These are phyloP conservation scores for Botia almorhae DNA, from an alignment of 2,797 vertebrate genomes.

Conservation along the genomic window DNA sequence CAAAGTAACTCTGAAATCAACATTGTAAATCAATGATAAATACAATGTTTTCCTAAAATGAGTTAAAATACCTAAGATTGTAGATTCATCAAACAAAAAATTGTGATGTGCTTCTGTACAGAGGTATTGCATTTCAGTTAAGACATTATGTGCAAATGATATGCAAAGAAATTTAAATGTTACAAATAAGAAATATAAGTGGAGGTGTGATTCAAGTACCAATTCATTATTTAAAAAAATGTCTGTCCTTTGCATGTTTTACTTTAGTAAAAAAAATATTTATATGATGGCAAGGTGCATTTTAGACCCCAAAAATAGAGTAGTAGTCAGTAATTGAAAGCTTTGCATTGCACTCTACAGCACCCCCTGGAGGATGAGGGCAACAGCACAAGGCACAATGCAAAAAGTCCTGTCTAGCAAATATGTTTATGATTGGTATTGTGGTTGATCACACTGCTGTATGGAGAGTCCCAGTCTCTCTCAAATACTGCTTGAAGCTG, in stretches of 20 bases:
- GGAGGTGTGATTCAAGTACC: too few species aligned
- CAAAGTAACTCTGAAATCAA: background rate
- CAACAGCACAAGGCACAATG: background rate
- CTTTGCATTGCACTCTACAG: too few species aligned
- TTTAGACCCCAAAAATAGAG: slow-evolving; percentile 7
- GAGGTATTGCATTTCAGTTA: slow-evolving; percentile 14
- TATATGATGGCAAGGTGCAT: background rate
- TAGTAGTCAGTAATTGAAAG: too few species aligned
- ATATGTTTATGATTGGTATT: slow-evolving; percentile 64
- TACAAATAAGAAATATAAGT: background rate
- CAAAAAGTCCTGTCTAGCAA: slow-evolving; percentile 51
- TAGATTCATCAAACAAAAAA: background rate
- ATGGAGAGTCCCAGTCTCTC: slow-evolving; percentile 87
- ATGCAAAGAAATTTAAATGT: background rate
- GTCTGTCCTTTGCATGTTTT: background rate
- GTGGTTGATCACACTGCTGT: slow-evolving; percentile 77
- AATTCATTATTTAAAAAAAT: background rate
- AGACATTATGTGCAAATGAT: slow-evolving; percentile 24
- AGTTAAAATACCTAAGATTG: background rate
- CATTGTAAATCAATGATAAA: background rate
- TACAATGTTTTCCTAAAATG: background rate
- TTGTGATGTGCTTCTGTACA: slow-evolving; percentile 9
- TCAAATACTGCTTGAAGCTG: slow-evolving; percentile 84
- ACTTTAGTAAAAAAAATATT: background rate
- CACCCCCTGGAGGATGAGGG: slow-evolving; percentile 1